Conservation (phyloP, 2,113 vertebrate species). For the Megaceryle maxima region DNA sequence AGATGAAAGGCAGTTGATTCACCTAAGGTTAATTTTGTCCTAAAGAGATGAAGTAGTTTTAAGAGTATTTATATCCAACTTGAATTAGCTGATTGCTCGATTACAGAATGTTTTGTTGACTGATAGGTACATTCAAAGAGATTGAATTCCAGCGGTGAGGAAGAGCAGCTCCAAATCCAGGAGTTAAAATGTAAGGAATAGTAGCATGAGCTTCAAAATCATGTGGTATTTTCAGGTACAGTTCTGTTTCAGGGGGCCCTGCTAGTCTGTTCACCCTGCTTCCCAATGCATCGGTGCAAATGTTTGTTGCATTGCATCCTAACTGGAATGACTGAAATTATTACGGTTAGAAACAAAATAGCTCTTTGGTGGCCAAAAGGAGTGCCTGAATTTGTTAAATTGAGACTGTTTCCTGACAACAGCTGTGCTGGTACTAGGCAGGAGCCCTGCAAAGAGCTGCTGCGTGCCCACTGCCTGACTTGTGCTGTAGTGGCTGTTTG, state of each 20-base stretch:
- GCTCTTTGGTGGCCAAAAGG: background rate
- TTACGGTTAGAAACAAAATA: background rate
- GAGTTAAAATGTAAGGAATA: background rate
- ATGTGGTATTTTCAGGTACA: background rate
- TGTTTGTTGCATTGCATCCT: background rate
- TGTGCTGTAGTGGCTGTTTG: fast-evolving
- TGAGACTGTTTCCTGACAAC: background rate
- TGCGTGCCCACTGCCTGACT: background rate
- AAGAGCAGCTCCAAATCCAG: background rate
- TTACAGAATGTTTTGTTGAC: background rate
- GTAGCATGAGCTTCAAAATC: background rate
- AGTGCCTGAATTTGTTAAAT: background rate
- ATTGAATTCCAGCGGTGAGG: background rate
- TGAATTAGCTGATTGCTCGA: background rate
- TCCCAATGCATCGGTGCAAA: fast-evolving
- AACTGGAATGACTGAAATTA: background rate
- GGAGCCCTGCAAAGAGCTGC: background rate
- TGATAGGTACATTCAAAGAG: background rate
- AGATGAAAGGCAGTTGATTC: background rate
- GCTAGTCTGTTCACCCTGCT: background rate
- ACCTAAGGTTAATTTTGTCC: background rate
- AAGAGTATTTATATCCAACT: background rate
- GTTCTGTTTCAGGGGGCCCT: background rate
- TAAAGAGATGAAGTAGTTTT: background rate
- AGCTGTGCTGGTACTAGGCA: background rate